A percentile compares a stretch with the other conserved stretches of the same genome.
phyloP scores from a whole-genome alignment of 2,888 invertebrate genomes.

The Orchesellides sinensis region DNA sequence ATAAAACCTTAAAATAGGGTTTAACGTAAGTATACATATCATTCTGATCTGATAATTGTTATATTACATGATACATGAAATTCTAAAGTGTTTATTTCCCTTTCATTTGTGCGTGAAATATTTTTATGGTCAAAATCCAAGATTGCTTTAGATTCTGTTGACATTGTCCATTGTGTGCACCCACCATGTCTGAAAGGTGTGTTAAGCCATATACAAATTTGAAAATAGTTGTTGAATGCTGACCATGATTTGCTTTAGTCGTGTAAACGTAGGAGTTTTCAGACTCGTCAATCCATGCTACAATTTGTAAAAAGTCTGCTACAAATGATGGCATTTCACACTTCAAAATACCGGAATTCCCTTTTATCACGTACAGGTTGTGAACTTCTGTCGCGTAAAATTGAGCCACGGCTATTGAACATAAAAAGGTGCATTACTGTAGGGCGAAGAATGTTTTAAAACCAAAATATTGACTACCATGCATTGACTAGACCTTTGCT shows the following conservation, averaged over 20 bases:
- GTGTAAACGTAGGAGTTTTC: constrained; percentile 70
- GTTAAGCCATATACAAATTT: constrained; percentile 11
- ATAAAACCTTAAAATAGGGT: neutral
- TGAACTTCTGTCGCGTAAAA: constrained; percentile 93
- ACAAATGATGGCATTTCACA: constrained; percentile 79
- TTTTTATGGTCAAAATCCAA: too few relatives aligned
- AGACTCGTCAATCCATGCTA: constrained; percentile 78
- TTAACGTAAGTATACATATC: too few relatives aligned
- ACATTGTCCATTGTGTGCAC: constrained; percentile 5
- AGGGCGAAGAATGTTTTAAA: neutral
- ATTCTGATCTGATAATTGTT: neutral
- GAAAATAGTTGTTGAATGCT: constrained; percentile 24
- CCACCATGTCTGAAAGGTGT: constrained; percentile 33
- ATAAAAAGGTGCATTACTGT: neutral
- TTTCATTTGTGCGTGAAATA: neutral
- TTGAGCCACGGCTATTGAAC: constrained; percentile 87
- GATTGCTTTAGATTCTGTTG: neutral
- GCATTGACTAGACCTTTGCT: neutral
- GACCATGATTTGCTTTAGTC: constrained; percentile 61
- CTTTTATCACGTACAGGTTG: constrained; percentile 82
- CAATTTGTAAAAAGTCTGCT: constrained; percentile 78
- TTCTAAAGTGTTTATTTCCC: neutral
- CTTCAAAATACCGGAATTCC: constrained; percentile 78
- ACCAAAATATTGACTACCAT: neutral
- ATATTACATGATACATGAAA: neutral